Percentiles rank a stretch among this genome's conserved stretches.
Evolutionary conservation across 2,797 vertebrate species (phyloP).

Genomic region (Acrossocheilus fasciatus): DNA sequence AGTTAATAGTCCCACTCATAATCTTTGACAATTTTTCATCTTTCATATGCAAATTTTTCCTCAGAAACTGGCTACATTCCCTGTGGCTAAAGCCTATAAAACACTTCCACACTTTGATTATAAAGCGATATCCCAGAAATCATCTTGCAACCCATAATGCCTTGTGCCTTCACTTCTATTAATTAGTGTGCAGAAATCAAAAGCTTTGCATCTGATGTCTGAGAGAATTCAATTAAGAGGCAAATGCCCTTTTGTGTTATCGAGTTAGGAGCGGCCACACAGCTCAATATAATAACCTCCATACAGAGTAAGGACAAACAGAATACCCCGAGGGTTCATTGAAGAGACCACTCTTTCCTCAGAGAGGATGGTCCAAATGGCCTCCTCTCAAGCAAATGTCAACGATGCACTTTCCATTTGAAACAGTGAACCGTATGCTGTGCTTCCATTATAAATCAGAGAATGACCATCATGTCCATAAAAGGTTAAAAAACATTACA

Average conservation of each 20-base stretch:
- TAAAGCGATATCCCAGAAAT: slow-evolving; percentile 67
- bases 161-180: slow-evolving; percentile 51
- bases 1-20: slow-evolving; percentile 33
- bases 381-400: slow-evolving; percentile 42
- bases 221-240: slow-evolving; percentile 60
- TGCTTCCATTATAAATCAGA: slow-evolving; percentile 9
- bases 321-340: slow-evolving; percentile 45
- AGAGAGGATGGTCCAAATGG: slow-evolving; percentile 33
- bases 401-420: slow-evolving; percentile 9
- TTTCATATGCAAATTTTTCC: slow-evolving; percentile 55
- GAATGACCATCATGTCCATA: neutral
- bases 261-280: slow-evolving; percentile 48
- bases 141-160: slow-evolving; percentile 16
- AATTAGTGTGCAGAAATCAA: slow-evolving; percentile 63
- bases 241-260: slow-evolving; percentile 59
- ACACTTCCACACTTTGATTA: slow-evolving; percentile 63
- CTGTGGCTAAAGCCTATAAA: slow-evolving; percentile 39
- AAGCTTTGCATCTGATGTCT: slow-evolving; percentile 59
- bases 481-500: neutral
- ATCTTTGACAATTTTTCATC: slow-evolving; percentile 46
- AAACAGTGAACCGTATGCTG: neutral
- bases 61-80: slow-evolving; percentile 31
- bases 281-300: slow-evolving; percentile 49
- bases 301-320: slow-evolving; percentile 50
- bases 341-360: slow-evolving; percentile 33